Evolutionary conservation across 92 coral and sea anemone genomes (phyloP).

Genomic region (Heteractis magnifica): DNA sequence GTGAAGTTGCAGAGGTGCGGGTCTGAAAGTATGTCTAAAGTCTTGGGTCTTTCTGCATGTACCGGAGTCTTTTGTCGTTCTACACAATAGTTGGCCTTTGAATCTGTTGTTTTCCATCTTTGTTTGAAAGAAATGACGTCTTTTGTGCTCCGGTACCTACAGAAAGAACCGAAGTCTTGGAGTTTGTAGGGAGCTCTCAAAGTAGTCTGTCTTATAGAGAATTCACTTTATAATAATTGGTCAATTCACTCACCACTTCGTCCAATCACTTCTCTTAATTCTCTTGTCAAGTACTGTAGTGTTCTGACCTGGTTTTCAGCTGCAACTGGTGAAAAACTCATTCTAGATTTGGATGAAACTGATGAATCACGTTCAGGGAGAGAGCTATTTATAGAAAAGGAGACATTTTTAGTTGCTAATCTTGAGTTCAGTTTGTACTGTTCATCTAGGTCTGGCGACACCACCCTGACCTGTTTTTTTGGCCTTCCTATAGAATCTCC

Average conservation of each 20-base stretch:
- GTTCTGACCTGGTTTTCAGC: constrained; percentile 68
- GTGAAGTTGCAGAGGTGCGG: too few relatives aligned
- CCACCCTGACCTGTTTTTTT: constrained; percentile 69
- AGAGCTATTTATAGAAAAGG: background rate
- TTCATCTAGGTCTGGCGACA: constrained; percentile 52
- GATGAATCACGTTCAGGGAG: constrained; percentile 20
- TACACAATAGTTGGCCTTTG: too few relatives aligned
- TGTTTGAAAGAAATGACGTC: too few relatives aligned
- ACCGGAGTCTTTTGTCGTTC: too few relatives aligned
- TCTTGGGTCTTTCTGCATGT: too few relatives aligned
- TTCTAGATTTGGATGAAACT: constrained; percentile 31
- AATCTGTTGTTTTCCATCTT: too few relatives aligned
- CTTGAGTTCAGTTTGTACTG: constrained; percentile 7
- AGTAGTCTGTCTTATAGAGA: background rate
- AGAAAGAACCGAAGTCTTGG: too few relatives aligned
- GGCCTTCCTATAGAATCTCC: constrained; percentile 14
- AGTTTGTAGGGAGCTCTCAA: too few relatives aligned
- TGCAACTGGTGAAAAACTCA: constrained; percentile 39
- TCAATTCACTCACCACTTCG: constrained; percentile 50
- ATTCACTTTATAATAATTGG: background rate
- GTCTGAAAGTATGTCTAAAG: too few relatives aligned
- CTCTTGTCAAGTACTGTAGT: constrained; percentile 77
- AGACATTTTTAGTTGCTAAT: background rate
- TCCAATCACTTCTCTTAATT: constrained; percentile 79
- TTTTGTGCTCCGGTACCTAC: too few relatives aligned